Evolutionary conservation across 1,140 invertebrate species (phyloP), one percentile per base, ranked within the genome.

Genomic region (Drosophila tristis): DNA sequence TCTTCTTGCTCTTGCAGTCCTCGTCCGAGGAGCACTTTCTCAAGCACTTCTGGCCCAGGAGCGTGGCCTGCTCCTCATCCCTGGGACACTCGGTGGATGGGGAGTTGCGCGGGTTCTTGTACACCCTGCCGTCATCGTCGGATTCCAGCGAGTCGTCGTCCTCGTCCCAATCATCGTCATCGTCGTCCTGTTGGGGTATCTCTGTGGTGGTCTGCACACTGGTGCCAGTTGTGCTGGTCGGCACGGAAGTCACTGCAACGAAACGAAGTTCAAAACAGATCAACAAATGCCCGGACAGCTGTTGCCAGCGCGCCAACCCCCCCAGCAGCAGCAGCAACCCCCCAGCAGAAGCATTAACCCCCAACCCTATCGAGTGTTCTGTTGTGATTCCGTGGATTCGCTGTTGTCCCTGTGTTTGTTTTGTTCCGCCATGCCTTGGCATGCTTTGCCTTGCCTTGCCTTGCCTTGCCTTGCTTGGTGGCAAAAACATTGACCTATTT

Each of bases 1-100:
- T 99, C 93, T 98, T 97, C 92, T 98, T 96, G 90, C 97, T 98
- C 92, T 98, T 98, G 92, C 98, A 99, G 90, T 99, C 98, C 85
- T 97, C 96, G 90, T 99, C 97, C 0, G 96, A 96, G 0, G 95
- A 97, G 92, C 98, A 99, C 92, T 98, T 97, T 67, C 98, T 94
- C 48, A 98, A 93, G 93, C 98, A 99, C 82, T 96, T 96, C 77
- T 98, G 96, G 3, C 96, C 96, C 91, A 95, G 80, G 3, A 91
- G 43, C 2, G 91, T 92, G 61, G 91, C 95, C 73, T 95, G 94
- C 66, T 94, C 95, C 90, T 97, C 96, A 82, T 97, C 96, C 4
- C 97, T 91, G 0, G 97, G 97, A 90, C 97, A 98, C 48, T 95
- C 93, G 0, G 95, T 95, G 8, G 96, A 97, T 3, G 97, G 97